A percentile compares a stretch with the other conserved stretches of the same genome.
Conservation (phyloP, 2,113 vertebrate species). For the Engystomops pustulosus region DNA sequence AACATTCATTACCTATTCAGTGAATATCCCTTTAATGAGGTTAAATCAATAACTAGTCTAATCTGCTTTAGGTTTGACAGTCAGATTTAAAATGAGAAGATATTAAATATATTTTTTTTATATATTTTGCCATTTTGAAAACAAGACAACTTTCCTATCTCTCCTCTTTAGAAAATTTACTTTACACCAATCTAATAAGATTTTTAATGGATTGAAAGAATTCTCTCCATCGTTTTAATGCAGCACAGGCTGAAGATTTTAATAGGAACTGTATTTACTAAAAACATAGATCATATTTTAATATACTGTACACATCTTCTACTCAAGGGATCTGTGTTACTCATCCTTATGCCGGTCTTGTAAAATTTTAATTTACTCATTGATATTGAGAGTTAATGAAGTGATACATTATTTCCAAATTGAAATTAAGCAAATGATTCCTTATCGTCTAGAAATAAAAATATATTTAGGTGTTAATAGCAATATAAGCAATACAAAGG, state of each 20-base stretch:
- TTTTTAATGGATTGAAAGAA: too few relatives aligned
- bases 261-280: neutral
- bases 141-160: too few relatives aligned
- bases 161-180: too few relatives aligned
- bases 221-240: too few relatives aligned
- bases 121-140: too few relatives aligned
- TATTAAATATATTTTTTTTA: too few relatives aligned
- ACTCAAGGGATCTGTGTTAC: neutral
- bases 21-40: too few relatives aligned
- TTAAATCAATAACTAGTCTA: too few relatives aligned
- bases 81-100: too few relatives aligned
- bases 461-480: neutral
- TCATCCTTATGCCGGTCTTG: neutral
- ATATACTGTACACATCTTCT: neutral
- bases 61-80: too few relatives aligned
- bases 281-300: neutral
- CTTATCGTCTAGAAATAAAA: neutral
- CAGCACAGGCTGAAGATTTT: neutral
- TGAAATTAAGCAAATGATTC: neutral
- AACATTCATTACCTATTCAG: too few relatives aligned
- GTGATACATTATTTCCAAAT: neutral
- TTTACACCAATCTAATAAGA: too few relatives aligned
- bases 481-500: neutral
- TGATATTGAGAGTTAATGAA: constrained; percentile 12
- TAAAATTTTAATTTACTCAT: neutral